These are phyloP conservation scores for Psettodes erumei DNA, from an alignment of 2,113 vertebrate species.

Conservation along the genomic window DNA sequence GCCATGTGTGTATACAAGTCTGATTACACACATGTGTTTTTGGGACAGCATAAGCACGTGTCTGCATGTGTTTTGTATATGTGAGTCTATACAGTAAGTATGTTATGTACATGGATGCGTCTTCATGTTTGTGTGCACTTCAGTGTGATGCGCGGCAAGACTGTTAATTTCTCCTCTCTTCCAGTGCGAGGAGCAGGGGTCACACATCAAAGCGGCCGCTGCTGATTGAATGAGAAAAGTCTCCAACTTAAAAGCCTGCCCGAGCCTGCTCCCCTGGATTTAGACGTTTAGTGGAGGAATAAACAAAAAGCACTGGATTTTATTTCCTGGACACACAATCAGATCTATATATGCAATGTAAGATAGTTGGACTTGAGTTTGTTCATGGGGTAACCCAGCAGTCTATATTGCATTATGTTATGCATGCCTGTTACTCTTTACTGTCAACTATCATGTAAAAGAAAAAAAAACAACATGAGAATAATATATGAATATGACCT, in stretches of 20 bases:
- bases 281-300: conserved; percentile 64
- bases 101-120: not conserved
- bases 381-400: not conserved
- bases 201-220: conserved; percentile 74
- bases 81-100: not conserved
- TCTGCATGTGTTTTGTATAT: conserved; percentile 19
- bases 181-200: conserved; percentile 64
- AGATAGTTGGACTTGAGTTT: not conserved
- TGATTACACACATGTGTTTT: conserved; percentile 27
- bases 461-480: no score
- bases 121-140: not conserved
- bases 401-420: not conserved
- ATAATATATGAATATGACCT: not conserved
- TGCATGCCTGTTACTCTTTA: not conserved
- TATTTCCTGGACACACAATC: conserved; percentile 31
- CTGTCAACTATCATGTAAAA: not conserved
- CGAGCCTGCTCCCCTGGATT: conserved; percentile 70
- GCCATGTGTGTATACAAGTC: conserved; percentile 14
- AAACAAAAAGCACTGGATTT: conserved; percentile 60
- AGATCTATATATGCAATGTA: conserved; percentile 17
- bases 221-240: conserved; percentile 71
- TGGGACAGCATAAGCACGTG: not conserved
- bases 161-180: conserved; percentile 56
- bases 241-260: conserved; percentile 67
- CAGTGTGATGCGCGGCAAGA: conserved; percentile 25